Conservation (phyloP, 2,888 invertebrate genomes). For the Mythimna ferrago region DNA sequence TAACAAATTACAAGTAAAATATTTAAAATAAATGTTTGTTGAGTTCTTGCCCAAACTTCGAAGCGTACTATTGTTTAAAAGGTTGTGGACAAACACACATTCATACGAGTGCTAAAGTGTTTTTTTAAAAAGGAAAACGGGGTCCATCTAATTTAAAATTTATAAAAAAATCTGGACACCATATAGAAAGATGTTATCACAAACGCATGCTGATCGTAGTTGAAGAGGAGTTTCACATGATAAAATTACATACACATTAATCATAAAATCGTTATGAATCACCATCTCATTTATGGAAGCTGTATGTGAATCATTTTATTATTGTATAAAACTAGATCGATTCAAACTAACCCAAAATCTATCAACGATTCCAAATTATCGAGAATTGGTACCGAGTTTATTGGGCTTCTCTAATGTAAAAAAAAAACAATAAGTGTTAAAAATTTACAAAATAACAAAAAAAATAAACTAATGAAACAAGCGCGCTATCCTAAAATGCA, state of each 20-base stretch:
- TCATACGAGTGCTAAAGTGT: slow-evolving; percentile 6
- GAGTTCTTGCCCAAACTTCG: slow-evolving; percentile 32
- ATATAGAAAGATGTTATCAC: slow-evolving; percentile 45
- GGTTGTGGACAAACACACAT: slow-evolving; percentile 34
- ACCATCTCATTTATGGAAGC: slow-evolving; percentile 70
- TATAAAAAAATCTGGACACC: too few relatives aligned
- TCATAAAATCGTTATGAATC: slow-evolving; percentile 70
- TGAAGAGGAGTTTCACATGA: slow-evolving; percentile 59
- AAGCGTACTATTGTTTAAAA: slow-evolving; percentile 37
- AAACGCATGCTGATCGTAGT: slow-evolving; percentile 64
- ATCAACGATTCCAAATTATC: slow-evolving; percentile 76
- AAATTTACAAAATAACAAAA: slow-evolving; percentile 88
- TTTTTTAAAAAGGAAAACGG: slow-evolving; percentile 9
- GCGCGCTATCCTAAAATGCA: slow-evolving; percentile 84
- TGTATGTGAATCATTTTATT: slow-evolving; percentile 70
- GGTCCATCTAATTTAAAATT: slow-evolving; percentile 8
- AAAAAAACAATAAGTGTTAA: slow-evolving; percentile 80
- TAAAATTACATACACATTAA: slow-evolving; percentile 72
- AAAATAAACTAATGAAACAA: slow-evolving; percentile 84
- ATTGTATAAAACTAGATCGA: slow-evolving; percentile 69
- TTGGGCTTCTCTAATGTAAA: slow-evolving; percentile 80
- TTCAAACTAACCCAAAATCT: slow-evolving; percentile 78
- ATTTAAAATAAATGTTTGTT: slow-evolving; percentile 49
- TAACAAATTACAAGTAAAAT: slow-evolving; percentile 42
- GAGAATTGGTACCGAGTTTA: slow-evolving; percentile 81